Percentiles rank a stretch among this genome's conserved stretches.
Conservation (phyloP, 2,113 vertebrate species). For the Madoqua kirkii region DNA sequence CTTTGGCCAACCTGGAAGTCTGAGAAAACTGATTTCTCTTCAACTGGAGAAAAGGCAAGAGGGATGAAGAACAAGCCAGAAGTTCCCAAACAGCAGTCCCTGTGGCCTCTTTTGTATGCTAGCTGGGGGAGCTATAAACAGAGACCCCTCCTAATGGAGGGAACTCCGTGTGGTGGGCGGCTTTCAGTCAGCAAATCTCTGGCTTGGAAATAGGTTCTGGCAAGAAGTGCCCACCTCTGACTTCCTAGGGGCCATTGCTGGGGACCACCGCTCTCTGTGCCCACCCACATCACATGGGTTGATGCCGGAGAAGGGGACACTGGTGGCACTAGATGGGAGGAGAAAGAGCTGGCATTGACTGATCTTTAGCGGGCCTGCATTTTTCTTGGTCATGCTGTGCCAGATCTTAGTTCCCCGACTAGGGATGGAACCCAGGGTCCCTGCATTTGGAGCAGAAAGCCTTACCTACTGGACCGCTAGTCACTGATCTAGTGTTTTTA, state of each 20-base stretch:
- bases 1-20: not conserved
- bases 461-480: not conserved
- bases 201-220: not conserved
- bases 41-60: not conserved
- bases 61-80: not conserved
- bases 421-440: not conserved
- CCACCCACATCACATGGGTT: not conserved
- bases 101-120: not conserved
- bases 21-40: not conserved
- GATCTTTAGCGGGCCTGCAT: not conserved
- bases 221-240: not conserved
- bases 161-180: not conserved
- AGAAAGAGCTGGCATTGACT: not conserved
- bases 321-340: too few relatives aligned
- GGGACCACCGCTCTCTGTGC: not conserved
- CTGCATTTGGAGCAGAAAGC: not conserved
- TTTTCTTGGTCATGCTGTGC: not conserved
- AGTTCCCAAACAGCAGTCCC: not conserved
- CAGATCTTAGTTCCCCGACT: not conserved
- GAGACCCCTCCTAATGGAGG: not conserved
- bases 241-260: not conserved
- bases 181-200: not conserved
- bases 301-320: not conserved
- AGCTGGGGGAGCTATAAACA: rapidly evolving
- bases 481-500: not conserved